These are phyloP conservation scores for Alentia gelatinosa DNA, from an alignment of 2,888 invertebrate species.

Conservation along the genomic window DNA sequence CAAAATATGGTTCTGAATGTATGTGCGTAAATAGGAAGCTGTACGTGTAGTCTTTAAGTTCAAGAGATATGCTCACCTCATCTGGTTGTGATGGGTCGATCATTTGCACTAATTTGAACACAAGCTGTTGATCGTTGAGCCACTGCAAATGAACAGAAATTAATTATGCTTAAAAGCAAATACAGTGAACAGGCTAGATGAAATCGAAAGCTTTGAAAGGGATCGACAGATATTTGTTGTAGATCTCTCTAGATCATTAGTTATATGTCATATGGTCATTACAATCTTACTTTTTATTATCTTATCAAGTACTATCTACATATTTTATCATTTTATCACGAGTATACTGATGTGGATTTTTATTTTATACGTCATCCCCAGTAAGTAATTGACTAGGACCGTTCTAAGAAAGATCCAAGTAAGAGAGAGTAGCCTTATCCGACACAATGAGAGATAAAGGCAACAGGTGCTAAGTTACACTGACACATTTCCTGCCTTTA, in stretches of 20 bases:
- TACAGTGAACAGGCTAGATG: not conserved
- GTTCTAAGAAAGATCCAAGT: too few species aligned
- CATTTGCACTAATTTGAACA: constrained; percentile 88
- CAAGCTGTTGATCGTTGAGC: constrained; percentile 92
- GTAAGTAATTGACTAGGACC: too few species aligned
- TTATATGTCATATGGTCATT: not conserved
- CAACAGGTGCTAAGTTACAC: too few species aligned
- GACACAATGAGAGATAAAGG: too few species aligned
- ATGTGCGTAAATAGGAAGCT: too few species aligned
- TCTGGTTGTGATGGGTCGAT: constrained; percentile 86
- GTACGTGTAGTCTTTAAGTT: too few species aligned
- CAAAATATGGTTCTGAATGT: too few species aligned
- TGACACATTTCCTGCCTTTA: too few species aligned
- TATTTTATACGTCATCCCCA: too few species aligned
- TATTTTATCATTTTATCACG: too few species aligned
- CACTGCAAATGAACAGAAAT: constrained; percentile 85
- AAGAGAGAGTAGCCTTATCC: too few species aligned
- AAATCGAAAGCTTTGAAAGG: not conserved
- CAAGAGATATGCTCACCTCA: constrained; percentile 81
- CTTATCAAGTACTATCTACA: not conserved
- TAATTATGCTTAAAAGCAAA: not conserved
- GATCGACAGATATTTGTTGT: not conserved
- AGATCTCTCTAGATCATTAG: not conserved
- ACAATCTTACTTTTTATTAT: not conserved
- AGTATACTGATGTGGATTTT: too few species aligned